Base-by-base conservation (phyloP, 2,888 invertebrate species). In the Brachycybe producta region DNA sequence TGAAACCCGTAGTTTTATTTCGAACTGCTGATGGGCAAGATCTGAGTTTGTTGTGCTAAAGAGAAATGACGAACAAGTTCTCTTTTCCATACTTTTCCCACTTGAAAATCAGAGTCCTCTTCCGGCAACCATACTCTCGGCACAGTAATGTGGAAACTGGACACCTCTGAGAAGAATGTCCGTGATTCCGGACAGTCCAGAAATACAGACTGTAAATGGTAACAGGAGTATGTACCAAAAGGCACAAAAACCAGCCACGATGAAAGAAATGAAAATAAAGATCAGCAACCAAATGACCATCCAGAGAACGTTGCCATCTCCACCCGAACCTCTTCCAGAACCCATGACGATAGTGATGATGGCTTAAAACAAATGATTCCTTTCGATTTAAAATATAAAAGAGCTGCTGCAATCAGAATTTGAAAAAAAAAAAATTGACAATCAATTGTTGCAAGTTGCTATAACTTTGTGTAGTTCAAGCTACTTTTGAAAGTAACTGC, bases 101-200 rank as follows among this genome's bases (percentile, higher is more conserved):
- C 13, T 19, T 39, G 23, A 24, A 39, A 39, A 11, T 24, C 21
- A 39, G 21, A 5, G 39, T 11, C n/a, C n/a, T 44, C 17, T 11
- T 30, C 34, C 32, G 11, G 11, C 52, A 47, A 21, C 51, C 36
- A 70, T 80, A 65, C 75, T 75, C 61, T 76, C 70, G 5, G 80
- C 79, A 62, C 82, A 82, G 62, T 76, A 77, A 61, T 74, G 76
- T 4, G 83, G 81, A 60, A 82, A 78, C 63, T 82, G 82, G 26
- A 80, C 64, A 4, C 79, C 79, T 60, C 75, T 69, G 24, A 83
- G 67, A 50, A 83, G 67, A 54, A 82, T 62, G 59, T 81, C 81
- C 19, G 79, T 74, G 27, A 81, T 59, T 42, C 82, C 83, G 69
- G 75, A 66, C 64, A 82, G 69, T 3, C 74, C 72, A 52, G 75